Evolutionary conservation across 2,797 vertebrate species (phyloP).

Genomic region (Arrhamphus sclerolepis): DNA sequence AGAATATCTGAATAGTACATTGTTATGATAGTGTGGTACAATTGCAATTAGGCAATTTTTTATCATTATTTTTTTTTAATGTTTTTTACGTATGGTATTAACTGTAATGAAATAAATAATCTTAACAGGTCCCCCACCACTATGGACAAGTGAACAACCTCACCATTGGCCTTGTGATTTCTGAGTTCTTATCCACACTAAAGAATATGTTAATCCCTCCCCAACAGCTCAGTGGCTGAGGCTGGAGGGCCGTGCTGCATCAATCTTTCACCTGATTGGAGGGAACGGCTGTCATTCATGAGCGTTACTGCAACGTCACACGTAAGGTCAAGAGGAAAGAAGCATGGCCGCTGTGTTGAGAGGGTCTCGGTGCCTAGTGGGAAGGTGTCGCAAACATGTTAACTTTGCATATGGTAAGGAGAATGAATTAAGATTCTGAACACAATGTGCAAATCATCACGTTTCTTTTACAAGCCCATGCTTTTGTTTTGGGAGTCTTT

Average conservation of each 20-base stretch:
- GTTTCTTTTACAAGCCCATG: not conserved
- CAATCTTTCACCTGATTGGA: constrained; percentile 55
- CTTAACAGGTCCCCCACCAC: too few relatives aligned
- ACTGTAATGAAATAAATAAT: too few relatives aligned
- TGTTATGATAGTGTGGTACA: too few relatives aligned
- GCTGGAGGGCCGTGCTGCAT: constrained; percentile 4
- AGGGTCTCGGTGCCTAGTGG: constrained; percentile 72
- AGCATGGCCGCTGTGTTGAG: constrained; percentile 84
- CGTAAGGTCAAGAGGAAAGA: constrained; percentile 75
- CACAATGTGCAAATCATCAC: not conserved
- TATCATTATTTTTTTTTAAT: too few relatives aligned
- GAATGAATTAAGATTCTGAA: not conserved
- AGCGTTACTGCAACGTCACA: constrained; percentile 34
- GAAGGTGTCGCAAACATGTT: constrained; percentile 76
- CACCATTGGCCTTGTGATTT: too few relatives aligned
- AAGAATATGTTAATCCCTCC: not conserved
- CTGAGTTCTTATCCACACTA: not conserved
- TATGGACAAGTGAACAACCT: too few relatives aligned
- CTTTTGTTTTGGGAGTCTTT: not conserved
- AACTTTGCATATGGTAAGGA: constrained; percentile 75
- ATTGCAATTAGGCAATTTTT: too few relatives aligned
- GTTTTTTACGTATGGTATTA: too few relatives aligned
- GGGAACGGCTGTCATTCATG: constrained; percentile 14
- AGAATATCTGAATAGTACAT: too few relatives aligned
- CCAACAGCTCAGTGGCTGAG: constrained; percentile 48